These are phyloP conservation scores for Bergia puertoricense DNA, from an alignment of 92 coral and sea anemone species.

Conservation along the genomic window DNA sequence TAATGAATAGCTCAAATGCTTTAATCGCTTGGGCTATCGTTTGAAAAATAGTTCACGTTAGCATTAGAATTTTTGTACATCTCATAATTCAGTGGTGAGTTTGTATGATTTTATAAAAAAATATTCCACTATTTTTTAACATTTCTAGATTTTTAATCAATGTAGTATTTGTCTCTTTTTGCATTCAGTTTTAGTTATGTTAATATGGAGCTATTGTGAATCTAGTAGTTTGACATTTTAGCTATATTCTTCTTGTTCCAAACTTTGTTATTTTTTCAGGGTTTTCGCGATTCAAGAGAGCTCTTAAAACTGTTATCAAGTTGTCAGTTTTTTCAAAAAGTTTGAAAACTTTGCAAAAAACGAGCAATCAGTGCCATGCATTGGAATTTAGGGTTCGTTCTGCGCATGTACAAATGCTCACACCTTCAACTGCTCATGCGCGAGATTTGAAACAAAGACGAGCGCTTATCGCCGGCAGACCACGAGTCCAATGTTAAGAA, in stretches of 20 bases:
- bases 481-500: slow-evolving; percentile 12
- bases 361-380: slow-evolving; percentile 32
- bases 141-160: neutral
- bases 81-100: neutral
- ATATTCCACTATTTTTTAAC: neutral
- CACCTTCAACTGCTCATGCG: slow-evolving; percentile 30
- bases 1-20: neutral
- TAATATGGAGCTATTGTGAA: neutral
- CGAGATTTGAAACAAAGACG: slow-evolving; percentile 24
- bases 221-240: neutral
- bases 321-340: slow-evolving; percentile 49
- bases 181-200: neutral
- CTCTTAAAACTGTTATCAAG: slow-evolving; percentile 5
- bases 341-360: slow-evolving; percentile 49
- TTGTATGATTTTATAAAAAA: neutral
- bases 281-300: neutral
- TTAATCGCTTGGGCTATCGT: neutral
- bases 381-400: slow-evolving; percentile 12
- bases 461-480: slow-evolving; percentile 27
- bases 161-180: neutral
- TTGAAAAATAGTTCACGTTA: neutral
- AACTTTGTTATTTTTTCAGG: neutral
- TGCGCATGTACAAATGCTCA: slow-evolving; percentile 14
- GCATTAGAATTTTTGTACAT: neutral
- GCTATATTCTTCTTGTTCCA: neutral